Percentiles rank a stretch among this genome's conserved stretches.
These are phyloP conservation scores for Eudemis profundana DNA, from an alignment of 2,888 invertebrate species.

Conservation along the genomic window DNA sequence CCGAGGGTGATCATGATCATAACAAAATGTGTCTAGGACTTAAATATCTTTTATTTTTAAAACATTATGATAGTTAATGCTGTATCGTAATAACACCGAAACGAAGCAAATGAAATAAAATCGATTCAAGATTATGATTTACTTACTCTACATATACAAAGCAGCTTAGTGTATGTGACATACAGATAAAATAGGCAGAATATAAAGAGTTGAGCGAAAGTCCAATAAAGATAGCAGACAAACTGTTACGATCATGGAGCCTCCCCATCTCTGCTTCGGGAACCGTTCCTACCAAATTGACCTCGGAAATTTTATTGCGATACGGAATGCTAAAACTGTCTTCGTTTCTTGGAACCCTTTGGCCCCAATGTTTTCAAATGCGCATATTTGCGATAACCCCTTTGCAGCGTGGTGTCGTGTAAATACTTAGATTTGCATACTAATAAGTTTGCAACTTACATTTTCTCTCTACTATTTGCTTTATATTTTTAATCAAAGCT, in stretches of 20 bases:
- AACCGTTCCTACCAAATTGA: conserved; percentile 24
- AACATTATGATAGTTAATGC: no score
- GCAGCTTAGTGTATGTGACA: neutral
- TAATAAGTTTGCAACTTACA: no score
- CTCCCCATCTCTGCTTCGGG: neutral
- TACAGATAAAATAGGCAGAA: neutral
- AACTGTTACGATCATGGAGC: conserved; percentile 22
- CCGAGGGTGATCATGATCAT: no score
- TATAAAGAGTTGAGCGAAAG: neutral
- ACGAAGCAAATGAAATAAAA: no score
- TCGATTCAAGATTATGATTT: no score
- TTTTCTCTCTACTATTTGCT: no score
- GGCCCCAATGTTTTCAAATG: conserved; percentile 35
- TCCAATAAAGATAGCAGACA: conserved; percentile 21
- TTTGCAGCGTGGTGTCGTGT: neutral
- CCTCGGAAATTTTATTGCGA: conserved; percentile 19
- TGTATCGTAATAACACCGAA: no score
- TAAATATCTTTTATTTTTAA: no score
- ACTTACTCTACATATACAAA: no score
- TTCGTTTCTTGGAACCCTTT: conserved; percentile 26
- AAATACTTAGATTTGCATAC: neutral
- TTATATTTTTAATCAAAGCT: no score
- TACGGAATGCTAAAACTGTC: conserved; percentile 27
- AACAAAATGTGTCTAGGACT: no score
- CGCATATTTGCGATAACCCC: conserved; percentile 16